Base-by-base conservation (phyloP, 1,140 invertebrate species). In the Nautilus pompilius region DNA sequence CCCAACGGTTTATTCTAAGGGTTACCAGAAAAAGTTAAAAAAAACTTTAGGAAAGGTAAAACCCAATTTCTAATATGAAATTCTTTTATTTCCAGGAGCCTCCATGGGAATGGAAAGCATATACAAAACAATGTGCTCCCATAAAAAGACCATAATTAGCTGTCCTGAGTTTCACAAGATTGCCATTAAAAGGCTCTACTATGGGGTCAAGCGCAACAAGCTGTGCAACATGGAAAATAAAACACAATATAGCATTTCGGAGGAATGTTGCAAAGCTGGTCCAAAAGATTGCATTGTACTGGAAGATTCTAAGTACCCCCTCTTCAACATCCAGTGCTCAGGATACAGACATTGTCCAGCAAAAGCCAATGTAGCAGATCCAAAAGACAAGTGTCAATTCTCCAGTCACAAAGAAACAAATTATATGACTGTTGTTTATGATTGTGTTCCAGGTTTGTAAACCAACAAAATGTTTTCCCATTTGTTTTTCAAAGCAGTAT, bases 391-490 rank as follows among this genome's bases (percentile, higher is more conserved):
- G n/a, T n/a, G n/a, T n/a, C n/a, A n/a, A n/a, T n/a, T n/a, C n/a
- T n/a, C n/a, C n/a, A n/a, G n/a, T n/a, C n/a, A n/a, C n/a, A n/a
- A n/a, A n/a, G n/a, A 67, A 24, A 72, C 72, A 2, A 69, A 73
- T 53, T 74, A 70, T 56, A 72, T 73, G 70, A 74, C 70, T 2
- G 69, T 76, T 33, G 68, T 76, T 34, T 76, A 76, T 58, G 68
- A 72, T 58, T 76, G 74, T 65, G 60, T 76, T 13, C 59, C 68
- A 56, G 67, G 74, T 76, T 58, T 69, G 65, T 48, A 30, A 56
- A 30, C 54, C 8, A 24, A 13, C 22, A 13, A 51, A 51, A 22
- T 41, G 48, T 15, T 13, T 51, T 32, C 17, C 30, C 46, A 30
- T 28, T 51, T 20, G 13, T n/a, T 60, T 32, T 51, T 32, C 17